Evolutionary conservation across 1,140 invertebrate species (phyloP), one percentile per base, ranked within the genome.

Genomic region (Caenorhabditis inopinata): DNA sequence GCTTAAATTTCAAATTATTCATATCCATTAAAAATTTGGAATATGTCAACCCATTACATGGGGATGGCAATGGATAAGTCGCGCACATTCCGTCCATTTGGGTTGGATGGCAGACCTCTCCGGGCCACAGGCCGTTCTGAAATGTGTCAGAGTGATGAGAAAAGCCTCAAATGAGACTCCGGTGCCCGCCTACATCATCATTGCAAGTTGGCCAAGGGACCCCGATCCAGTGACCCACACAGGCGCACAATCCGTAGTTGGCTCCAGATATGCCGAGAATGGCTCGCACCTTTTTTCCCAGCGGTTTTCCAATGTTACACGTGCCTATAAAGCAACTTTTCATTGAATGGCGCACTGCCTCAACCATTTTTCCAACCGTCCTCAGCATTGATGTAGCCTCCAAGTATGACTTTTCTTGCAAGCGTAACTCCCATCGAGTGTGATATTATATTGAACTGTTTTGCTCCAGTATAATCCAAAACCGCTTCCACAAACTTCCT

Each of bases 341-440:
- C n/a, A n/a, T n/a, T n/a, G 3, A 16, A 4, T 16, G 5, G 32
- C 42, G 35, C 12, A 27, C 18, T 29, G 0, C 2, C 5, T 18
- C 23, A 2, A 16, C 45, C 14, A 21, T 46, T 9, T 18, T 21
- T 47, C 16, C 29, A 7, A 75, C 73, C 73, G 16, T 75, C 73
- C 11, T 75, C 73, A 47, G 73, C 73, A 48, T 75, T 75, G 12
- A 47, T 75, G 46, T 46, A 48, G 12, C 73, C 73, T 75, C 73
- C 73, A 16, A 47, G 23, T 29, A 48, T 48, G 4, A 75, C 46
- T 48, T 75, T 75, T 47, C 73, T 75, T 5, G 42, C 73, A 27
- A 75, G 73, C 6, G 73, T 75, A n/a, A 75, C 73, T 47, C 73
- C 73, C 73, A 75, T 75, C n/a, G 73, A 75, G 35, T 75, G 73